These are phyloP conservation scores for Pygocentrus nattereri DNA, from an alignment of 2,797 vertebrate genomes.

Conservation along the genomic window DNA sequence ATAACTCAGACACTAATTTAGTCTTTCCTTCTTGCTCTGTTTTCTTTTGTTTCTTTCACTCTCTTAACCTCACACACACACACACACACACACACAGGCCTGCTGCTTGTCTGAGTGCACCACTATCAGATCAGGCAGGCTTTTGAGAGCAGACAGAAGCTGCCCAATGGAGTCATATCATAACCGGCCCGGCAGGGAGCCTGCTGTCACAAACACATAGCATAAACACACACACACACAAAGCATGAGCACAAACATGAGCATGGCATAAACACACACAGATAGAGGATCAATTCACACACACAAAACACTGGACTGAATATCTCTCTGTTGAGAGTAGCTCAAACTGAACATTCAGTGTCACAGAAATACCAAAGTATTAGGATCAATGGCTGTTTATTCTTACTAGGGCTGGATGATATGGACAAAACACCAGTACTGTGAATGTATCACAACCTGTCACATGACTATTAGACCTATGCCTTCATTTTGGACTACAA, in stretches of 20 bases:
- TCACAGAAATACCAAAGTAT: neutral
- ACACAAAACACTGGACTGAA: neutral
- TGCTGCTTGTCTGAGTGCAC: slow-evolving; percentile 20
- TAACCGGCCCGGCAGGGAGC: slow-evolving; percentile 31
- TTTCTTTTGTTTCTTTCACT: neutral
- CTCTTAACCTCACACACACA: neutral
- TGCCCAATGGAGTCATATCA: slow-evolving; percentile 47
- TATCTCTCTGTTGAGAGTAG: neutral
- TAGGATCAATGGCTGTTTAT: neutral
- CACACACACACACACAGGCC: slow-evolving; percentile 5
- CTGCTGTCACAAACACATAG: slow-evolving; percentile 14
- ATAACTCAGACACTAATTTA: neutral
- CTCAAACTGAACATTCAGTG: neutral
- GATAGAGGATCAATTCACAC: neutral
- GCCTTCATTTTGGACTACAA: too few relatives aligned
- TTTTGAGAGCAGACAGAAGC: slow-evolving; percentile 43
- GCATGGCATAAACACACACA: neutral
- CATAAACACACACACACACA: slow-evolving; percentile 22
- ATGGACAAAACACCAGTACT: neutral
- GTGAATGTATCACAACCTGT: too few relatives aligned
- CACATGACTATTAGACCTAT: too few relatives aligned
- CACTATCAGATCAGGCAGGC: slow-evolving; percentile 32
- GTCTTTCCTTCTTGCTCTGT: neutral
- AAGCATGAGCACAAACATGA: neutral
- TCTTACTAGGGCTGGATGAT: too few relatives aligned